Percentiles rank a stretch among this genome's conserved stretches.
phyloP scores from a whole-genome alignment of 2,888 invertebrate genomes.

The Drosophila nigritarsus region DNA sequence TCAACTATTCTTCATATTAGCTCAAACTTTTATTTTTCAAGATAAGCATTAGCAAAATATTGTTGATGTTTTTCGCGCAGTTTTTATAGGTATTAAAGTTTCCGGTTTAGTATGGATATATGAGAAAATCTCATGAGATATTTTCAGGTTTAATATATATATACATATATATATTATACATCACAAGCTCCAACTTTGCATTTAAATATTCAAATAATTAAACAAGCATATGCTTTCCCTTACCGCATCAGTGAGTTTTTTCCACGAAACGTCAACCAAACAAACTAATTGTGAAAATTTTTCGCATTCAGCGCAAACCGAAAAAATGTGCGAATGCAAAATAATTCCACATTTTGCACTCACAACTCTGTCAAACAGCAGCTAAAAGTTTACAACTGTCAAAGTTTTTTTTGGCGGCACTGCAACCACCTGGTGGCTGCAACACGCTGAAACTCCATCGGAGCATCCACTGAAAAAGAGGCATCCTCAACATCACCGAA shows the following conservation, averaged over 20 bases:
- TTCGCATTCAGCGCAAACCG: background rate
- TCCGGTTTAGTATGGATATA: background rate
- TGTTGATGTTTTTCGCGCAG: background rate
- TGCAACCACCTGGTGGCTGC: slow-evolving; percentile 29
- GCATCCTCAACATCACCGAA: slow-evolving; percentile 2
- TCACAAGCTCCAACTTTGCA: background rate
- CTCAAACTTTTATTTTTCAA: background rate
- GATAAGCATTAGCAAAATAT: background rate
- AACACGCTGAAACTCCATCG: slow-evolving; percentile 6
- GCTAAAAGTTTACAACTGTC: slow-evolving; percentile 42
- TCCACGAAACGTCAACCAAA: slow-evolving; percentile 6
- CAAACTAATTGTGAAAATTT: slow-evolving; percentile 41
- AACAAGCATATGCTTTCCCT: background rate
- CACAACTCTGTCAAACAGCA: slow-evolving; percentile 27
- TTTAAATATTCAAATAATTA: background rate
- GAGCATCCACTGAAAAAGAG: background rate
- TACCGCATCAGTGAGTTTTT: background rate
- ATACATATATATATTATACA: no score
- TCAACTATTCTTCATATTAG: background rate
- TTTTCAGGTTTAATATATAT: no score
- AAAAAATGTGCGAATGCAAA: background rate
- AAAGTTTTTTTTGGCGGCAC: slow-evolving; percentile 36
- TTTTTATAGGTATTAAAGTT: background rate
- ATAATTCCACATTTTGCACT: slow-evolving; percentile 18
- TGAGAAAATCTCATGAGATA: background rate